Percentiles rank a stretch among this genome's conserved stretches.
Evolutionary conservation across 2,888 invertebrate species (phyloP).

Genomic region (Leucania comma): DNA sequence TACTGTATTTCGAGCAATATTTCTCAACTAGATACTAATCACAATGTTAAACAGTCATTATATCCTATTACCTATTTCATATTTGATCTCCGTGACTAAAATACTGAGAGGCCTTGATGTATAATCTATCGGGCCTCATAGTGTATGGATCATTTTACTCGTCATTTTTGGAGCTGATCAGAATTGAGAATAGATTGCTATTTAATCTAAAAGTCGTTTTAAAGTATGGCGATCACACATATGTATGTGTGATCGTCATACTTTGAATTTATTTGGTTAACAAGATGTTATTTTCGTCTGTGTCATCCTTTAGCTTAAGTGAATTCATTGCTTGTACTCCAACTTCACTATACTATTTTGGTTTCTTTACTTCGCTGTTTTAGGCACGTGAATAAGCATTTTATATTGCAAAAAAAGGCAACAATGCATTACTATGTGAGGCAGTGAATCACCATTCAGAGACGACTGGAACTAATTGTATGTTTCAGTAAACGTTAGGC

Average conservation of each 20-base stretch:
- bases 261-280: neutral
- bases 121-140: constrained; percentile 3
- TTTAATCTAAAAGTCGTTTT: neutral
- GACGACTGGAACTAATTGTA: constrained; percentile 28
- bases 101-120: constrained; percentile 10
- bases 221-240: too few species aligned
- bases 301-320: neutral
- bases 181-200: constrained; percentile 12
- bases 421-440: constrained; percentile 32
- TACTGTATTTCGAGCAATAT: constrained; percentile 8
- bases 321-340: neutral
- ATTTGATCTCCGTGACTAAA: constrained; percentile 44
- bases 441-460: constrained; percentile 44
- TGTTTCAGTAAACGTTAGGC: constrained; percentile 34
- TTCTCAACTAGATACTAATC: constrained; percentile 31
- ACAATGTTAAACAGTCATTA: constrained; percentile 29
- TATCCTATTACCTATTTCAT: constrained; percentile 24
- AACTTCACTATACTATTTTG: neutral
- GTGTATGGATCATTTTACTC: neutral
- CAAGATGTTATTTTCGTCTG: neutral
- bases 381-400: constrained; percentile 42
- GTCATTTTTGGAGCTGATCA: neutral
- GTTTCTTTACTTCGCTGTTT: constrained; percentile 11
- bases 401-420: constrained; percentile 21
- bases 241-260: neutral